phyloP scores from a whole-genome alignment of 2,888 invertebrate genomes.

The Sarcophaga subvicina region DNA sequence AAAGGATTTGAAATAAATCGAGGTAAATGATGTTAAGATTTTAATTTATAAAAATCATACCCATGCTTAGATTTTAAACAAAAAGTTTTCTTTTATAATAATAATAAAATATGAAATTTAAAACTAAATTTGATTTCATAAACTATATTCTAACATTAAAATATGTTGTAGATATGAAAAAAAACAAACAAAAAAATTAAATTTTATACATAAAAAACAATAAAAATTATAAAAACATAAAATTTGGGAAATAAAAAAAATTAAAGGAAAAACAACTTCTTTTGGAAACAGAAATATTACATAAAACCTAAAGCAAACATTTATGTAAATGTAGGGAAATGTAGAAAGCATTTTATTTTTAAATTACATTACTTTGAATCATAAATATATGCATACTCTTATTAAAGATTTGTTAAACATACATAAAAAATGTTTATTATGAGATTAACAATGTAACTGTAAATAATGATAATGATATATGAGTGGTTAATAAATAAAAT shows the following conservation, averaged over 20 bases:
- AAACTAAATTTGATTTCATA: too few species aligned
- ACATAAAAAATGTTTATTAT: neutral
- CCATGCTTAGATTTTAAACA: neutral
- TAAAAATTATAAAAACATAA: too few species aligned
- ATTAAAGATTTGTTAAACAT: neutral
- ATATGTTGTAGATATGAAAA: too few species aligned
- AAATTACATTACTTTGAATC: neutral
- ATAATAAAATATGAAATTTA: too few species aligned
- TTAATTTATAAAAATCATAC: neutral
- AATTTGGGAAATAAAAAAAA: neutral
- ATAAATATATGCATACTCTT: constrained; percentile 2
- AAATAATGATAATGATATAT: neutral
- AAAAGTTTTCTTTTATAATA: too few species aligned
- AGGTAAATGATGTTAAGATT: neutral
- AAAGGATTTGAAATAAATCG: neutral
- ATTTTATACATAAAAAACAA: too few species aligned
- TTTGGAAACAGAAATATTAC: neutral
- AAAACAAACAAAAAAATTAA: too few species aligned
- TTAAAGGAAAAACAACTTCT: neutral
- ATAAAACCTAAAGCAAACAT: neutral
- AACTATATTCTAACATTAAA: too few species aligned
- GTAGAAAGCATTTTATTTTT: neutral
- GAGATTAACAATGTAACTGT: constrained; percentile 16
- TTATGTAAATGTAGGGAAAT: neutral
- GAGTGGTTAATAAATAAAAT: constrained; percentile 15